Evolutionary conservation across 2,797 vertebrate genomes (phyloP).

Genomic region (Eremophila alpestris): DNA sequence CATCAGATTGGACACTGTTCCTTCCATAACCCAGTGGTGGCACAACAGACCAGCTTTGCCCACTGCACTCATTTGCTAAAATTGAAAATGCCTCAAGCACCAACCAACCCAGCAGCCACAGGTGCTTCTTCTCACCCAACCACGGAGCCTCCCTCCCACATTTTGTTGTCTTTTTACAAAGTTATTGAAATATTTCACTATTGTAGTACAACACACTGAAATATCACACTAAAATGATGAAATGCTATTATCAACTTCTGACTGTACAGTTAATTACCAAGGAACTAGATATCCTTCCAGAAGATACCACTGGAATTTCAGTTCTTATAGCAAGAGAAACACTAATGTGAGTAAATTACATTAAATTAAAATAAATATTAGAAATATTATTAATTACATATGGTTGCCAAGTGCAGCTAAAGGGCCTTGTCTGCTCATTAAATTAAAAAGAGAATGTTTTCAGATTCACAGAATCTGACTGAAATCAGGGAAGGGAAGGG

Average conservation of each 20-base stretch:
- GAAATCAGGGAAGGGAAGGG: background rate
- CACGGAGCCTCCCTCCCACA: background rate
- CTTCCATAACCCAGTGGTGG: background rate
- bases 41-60: background rate
- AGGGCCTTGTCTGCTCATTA: background rate
- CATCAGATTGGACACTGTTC: background rate
- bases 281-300: background rate
- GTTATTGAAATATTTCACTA: background rate
- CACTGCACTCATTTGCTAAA: background rate
- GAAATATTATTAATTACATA: background rate
- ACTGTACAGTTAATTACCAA: background rate
- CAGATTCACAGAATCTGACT: constrained; percentile 13
- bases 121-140: background rate
- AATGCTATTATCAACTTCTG: background rate
- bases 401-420: background rate
- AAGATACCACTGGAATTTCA: background rate
- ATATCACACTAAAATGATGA: background rate
- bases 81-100: background rate
- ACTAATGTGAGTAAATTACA: background rate
- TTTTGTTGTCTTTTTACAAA: background rate
- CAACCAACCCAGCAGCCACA: background rate
- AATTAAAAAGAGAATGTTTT: background rate
- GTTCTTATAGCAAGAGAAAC: background rate
- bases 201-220: background rate
- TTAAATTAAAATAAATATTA: constrained; percentile 50